phyloP scores from a whole-genome alignment of 37 sponge, comb jelly and placozoan genomes.

The Ephydatia muelleri region DNA sequence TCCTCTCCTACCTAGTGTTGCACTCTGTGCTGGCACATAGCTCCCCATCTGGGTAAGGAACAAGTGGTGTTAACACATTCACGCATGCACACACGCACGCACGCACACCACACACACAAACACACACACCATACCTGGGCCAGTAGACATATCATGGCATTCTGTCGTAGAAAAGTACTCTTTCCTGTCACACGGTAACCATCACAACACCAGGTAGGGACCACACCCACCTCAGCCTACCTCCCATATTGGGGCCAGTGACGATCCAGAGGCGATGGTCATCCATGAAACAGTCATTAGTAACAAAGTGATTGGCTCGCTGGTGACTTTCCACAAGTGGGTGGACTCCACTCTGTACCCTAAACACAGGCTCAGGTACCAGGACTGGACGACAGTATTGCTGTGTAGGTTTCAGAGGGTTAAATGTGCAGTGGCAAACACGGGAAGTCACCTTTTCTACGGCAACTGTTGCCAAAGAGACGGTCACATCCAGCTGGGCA shows the following conservation, averaged over 20 bases:
- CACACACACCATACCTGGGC: slow-evolving; percentile 67
- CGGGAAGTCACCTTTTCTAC: slow-evolving; percentile 48
- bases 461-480: slow-evolving; percentile 58
- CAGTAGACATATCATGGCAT: slow-evolving; percentile 71
- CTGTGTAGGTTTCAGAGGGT: slow-evolving; percentile 26
- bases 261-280: slow-evolving; percentile 72
- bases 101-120: not conserved
- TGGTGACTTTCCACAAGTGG: slow-evolving; percentile 67
- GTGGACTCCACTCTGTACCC: slow-evolving; percentile 61
- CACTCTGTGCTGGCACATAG: slow-evolving; percentile 82
- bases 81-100: not conserved
- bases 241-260: slow-evolving; percentile 95
- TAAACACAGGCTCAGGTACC: slow-evolving; percentile 47
- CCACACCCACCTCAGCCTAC: slow-evolving; percentile 23
- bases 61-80: not conserved
- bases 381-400: slow-evolving; percentile 62
- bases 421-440: not conserved
- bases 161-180: slow-evolving; percentile 91
- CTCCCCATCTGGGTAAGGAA: slow-evolving; percentile 71
- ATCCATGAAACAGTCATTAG: slow-evolving; percentile 79
- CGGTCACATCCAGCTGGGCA: slow-evolving; percentile 68
- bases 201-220: not conserved
- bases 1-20: slow-evolving; percentile 49
- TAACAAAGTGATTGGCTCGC: slow-evolving; percentile 38
- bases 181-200: slow-evolving; percentile 49